phyloP scores from a whole-genome alignment of 2,113 vertebrate genomes.

The Dolichotis patagonum region DNA sequence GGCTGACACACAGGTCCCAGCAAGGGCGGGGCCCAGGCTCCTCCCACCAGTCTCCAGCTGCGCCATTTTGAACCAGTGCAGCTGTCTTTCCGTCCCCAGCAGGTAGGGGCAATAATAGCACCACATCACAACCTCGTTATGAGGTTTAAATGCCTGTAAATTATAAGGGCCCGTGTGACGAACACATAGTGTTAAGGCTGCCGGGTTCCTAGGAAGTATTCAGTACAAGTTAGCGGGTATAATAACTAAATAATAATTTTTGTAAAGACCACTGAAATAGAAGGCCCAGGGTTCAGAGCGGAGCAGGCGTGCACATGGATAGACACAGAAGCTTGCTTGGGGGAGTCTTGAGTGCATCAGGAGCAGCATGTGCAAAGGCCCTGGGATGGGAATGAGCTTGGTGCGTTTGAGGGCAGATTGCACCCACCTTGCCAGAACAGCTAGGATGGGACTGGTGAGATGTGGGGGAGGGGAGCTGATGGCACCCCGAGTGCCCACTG shows the following conservation, averaged over 20 bases:
- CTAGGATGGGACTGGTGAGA: not conserved
- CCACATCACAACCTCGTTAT: not conserved
- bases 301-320: not conserved
- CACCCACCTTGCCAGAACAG: rapidly evolving
- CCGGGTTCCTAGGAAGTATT: not conserved
- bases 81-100: not conserved
- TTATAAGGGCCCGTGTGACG: not conserved
- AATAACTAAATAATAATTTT: not conserved
- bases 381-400: not conserved
- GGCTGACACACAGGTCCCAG: not conserved
- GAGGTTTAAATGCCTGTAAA: not conserved
- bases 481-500: too few relatives aligned
- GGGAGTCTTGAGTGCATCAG: not conserved
- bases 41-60: not conserved
- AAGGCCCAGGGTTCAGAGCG: not conserved
- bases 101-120: not conserved
- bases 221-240: not conserved
- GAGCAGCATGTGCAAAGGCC: too few relatives aligned
- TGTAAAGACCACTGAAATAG: not conserved
- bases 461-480: not conserved
- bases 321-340: not conserved
- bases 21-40: not conserved
- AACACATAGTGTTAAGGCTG: not conserved
- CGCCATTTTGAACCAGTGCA: not conserved
- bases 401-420: not conserved